Evolutionary conservation across 30 jellyfish, hydroid and myxozoan genomes (phyloP), one percentile per base, ranked within the genome.

Genomic region (Nemopilema nomurai): DNA sequence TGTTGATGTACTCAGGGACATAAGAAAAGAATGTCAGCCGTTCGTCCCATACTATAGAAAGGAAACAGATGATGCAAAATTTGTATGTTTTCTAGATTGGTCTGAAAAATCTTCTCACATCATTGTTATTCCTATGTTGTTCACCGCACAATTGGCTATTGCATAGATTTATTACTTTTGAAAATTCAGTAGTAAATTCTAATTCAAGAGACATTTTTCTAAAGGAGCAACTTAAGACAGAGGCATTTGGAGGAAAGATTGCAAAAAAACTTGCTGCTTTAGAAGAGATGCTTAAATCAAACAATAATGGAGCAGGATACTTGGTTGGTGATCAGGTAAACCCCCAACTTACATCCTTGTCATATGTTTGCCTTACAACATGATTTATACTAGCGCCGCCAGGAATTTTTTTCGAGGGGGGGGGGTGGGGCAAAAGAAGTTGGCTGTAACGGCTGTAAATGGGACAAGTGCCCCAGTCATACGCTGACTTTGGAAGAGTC

Each of bases 251-350:
- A 8, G 95, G 78, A 21, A 67, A 76, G 52, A 32, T 69, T 62
- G 77, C 85, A 49, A 71, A 62, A 28, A 69, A 69, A 49, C 51
- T 86, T 21, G 74, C 75, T 20, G 80, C 32, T 23, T 50, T 76
- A 29, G 95, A 86, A 69, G 85, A 57, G 24, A 25, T 76, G 18
- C 53, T 67, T 32, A 86, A 77, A 52, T 67, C 87, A 86, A 86
- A 77, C 66, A 86, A 77, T 68, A 82, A 32, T 24, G 95, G 95
- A 28, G 50, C 51, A 30, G 89, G 86, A 57, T 86, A 49, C 65
- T 65, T 86, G 57, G 89, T 86, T 69, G 95, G 95, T 0, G 90
- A 77, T 67, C 24, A 25, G 71, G 95, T 86, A 68, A 65, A 85
- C 16, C 3, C 1, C 49, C 25, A 19, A 22, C 4, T 28, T 23